Conservation (phyloP, 2,888 invertebrate genomes). For the Melipona beecheii region DNA sequence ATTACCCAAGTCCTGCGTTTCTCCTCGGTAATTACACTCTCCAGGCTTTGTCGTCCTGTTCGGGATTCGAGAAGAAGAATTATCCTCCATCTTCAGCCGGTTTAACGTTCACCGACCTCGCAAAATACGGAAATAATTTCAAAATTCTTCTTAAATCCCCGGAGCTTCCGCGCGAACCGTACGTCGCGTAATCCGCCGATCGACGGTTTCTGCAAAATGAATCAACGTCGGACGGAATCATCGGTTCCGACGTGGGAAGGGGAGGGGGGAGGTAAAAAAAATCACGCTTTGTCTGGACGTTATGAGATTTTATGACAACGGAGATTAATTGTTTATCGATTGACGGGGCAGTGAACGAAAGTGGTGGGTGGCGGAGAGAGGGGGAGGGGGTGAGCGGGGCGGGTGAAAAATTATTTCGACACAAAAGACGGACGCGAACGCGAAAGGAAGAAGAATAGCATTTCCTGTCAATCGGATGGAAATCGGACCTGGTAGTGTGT, state of each 20-base stretch:
- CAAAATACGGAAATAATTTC: neutral
- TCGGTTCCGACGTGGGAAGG: slow-evolving; percentile 1
- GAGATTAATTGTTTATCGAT: slow-evolving; percentile 68
- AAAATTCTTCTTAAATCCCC: neutral
- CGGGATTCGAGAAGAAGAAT: neutral
- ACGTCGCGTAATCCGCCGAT: neutral
- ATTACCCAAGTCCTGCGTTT: slow-evolving; percentile 70
- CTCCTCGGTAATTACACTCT: slow-evolving; percentile 63
- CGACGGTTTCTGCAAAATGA: neutral
- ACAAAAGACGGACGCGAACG: slow-evolving; percentile 46
- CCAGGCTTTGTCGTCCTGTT: slow-evolving; percentile 39
- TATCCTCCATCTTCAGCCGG: slow-evolving; percentile 15
- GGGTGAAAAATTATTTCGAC: slow-evolving; percentile 13
- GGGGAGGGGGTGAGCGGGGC: neutral
- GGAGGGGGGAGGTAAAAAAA: neutral
- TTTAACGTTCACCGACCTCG: neutral
- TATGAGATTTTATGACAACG: slow-evolving; percentile 38
- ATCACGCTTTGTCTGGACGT: slow-evolving; percentile 17
- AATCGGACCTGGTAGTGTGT: slow-evolving; percentile 75
- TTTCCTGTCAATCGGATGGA: slow-evolving; percentile 71
- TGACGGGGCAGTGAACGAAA: slow-evolving; percentile 26
- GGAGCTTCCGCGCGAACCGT: no score
- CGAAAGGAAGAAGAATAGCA: slow-evolving; percentile 70
- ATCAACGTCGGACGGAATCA: slow-evolving; percentile 33
- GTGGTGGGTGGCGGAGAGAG: neutral